Evolutionary conservation across 2,113 vertebrate species (phyloP).

Genomic region (Glaucomys volans): DNA sequence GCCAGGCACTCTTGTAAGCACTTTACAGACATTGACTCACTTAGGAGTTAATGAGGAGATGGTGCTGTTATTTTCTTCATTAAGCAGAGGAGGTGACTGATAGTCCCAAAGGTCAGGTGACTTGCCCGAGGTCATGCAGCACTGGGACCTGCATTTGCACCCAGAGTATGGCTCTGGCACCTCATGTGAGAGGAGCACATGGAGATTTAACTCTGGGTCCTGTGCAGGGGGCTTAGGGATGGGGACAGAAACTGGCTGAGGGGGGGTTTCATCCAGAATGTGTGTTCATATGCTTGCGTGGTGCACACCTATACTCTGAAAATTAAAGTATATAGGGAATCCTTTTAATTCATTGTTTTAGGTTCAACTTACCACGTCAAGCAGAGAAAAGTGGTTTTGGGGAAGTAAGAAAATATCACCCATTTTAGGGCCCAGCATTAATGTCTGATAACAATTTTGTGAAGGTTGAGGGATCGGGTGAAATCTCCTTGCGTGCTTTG

Average conservation of each 20-base stretch:
- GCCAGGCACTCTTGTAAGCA: neutral
- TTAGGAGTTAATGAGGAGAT: too few relatives aligned
- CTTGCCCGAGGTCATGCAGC: neutral
- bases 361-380: neutral
- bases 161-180: neutral
- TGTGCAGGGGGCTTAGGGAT: neutral
- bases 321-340: neutral
- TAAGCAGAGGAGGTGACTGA: accelerated
- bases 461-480: neutral
- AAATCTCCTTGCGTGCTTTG: neutral
- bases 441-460: neutral
- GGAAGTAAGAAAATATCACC: neutral
- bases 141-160: neutral
- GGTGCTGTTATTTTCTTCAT: neutral
- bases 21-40: neutral
- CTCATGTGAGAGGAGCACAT: neutral
- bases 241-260: neutral
- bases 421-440: neutral
- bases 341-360: neutral
- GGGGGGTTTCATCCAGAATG: neutral
- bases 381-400: neutral
- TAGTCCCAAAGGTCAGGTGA: neutral
- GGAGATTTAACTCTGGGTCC: neutral
- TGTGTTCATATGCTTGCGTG: neutral
- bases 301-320: neutral